Percentiles rank a stretch among this genome's conserved stretches.
These are phyloP conservation scores for Puntigrus tetrazona DNA, from an alignment of 2,113 vertebrate genomes.

Conservation along the genomic window DNA sequence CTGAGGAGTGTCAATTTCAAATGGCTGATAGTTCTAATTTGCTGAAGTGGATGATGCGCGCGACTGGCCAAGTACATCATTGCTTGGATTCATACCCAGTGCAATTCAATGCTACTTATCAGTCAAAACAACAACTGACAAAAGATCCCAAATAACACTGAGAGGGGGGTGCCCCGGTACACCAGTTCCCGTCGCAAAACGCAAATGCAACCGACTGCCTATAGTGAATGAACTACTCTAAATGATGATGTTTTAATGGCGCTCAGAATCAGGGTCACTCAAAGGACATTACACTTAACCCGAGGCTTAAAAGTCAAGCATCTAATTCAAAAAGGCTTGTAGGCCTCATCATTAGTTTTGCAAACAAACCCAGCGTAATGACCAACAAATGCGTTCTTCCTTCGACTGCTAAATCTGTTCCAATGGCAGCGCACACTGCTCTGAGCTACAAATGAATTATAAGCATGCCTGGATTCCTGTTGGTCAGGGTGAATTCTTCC, in stretches of 20 bases:
- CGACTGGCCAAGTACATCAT: constrained; percentile 63
- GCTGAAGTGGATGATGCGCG: constrained; percentile 58
- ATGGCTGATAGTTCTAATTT: constrained; percentile 58
- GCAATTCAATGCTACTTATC: constrained; percentile 33
- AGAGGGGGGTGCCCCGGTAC: constrained; percentile 34
- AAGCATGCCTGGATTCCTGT: constrained; percentile 59
- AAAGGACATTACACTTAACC: constrained; percentile 58
- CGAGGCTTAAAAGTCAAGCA: constrained; percentile 61
- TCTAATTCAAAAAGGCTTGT: constrained; percentile 37
- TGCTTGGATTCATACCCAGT: constrained; percentile 53
- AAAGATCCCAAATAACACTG: not conserved
- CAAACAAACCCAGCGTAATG: constrained; percentile 38
- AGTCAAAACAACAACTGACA: constrained; percentile 26
- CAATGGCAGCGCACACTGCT: constrained; percentile 19
- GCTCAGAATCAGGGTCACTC: constrained; percentile 61
- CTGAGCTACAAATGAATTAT: constrained; percentile 60
- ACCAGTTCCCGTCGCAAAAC: constrained; percentile 71
- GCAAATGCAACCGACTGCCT: constrained; percentile 72
- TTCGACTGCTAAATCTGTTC: not conserved
- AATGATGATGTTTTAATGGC: constrained; percentile 64
- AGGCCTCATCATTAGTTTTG: constrained; percentile 43
- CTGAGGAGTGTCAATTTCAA: constrained; percentile 61
- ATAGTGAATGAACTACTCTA: constrained; percentile 58
- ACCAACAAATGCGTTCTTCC: constrained; percentile 18
- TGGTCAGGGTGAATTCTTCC: constrained; percentile 65